Evolutionary conservation across 2,113 vertebrate genomes (phyloP).

Genomic region (Pomatorhinus ruficollis): DNA sequence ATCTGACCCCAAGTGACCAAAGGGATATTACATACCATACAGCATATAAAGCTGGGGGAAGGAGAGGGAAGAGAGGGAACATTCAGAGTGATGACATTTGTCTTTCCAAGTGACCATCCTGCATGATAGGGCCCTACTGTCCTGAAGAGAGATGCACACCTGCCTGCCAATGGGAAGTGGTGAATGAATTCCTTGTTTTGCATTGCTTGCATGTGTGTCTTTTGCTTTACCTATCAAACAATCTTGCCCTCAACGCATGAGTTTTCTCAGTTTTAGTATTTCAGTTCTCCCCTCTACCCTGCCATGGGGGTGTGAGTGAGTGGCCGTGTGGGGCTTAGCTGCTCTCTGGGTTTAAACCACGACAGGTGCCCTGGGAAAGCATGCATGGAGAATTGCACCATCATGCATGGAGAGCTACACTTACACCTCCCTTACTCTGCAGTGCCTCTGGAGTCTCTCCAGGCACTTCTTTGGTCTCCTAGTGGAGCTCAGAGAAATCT

Average conservation of each 20-base stretch:
- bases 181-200: not conserved
- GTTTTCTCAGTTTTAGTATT: not conserved
- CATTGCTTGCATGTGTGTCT: not conserved
- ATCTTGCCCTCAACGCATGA: not conserved
- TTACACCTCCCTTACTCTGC: not conserved
- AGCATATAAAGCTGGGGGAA: not conserved
- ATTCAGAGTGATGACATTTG: not conserved
- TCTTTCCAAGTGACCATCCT: not conserved
- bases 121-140: not conserved
- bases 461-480: not conserved
- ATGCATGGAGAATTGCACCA: not conserved
- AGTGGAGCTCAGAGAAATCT: not conserved
- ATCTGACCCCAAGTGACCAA: not conserved
- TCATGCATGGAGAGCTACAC: not conserved
- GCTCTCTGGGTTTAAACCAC: not conserved
- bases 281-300: not conserved
- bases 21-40: not conserved
- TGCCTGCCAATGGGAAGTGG: not conserved
- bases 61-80: not conserved
- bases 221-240: not conserved
- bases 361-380: accelerated
- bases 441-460: not conserved
- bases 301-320: not conserved
- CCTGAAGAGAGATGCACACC: not conserved
- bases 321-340: not conserved